A percentile compares a stretch with the other conserved stretches of the same genome.
These are phyloP conservation scores for Pyrgilauda ruficollis DNA, from an alignment of 2,113 vertebrate genomes.

Conservation along the genomic window DNA sequence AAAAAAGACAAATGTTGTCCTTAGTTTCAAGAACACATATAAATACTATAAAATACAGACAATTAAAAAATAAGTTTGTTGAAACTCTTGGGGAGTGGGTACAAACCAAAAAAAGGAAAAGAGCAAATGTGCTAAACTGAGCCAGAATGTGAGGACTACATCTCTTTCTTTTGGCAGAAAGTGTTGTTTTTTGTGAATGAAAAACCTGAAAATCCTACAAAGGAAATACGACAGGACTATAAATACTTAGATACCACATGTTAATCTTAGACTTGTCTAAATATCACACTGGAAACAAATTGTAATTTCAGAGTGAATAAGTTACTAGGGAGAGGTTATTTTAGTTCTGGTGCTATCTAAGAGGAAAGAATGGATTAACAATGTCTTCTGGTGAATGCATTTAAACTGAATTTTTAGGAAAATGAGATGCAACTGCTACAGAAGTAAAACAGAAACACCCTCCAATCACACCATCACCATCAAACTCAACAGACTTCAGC, in stretches of 20 bases:
- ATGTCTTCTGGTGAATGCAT: neutral
- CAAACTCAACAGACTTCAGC: neutral
- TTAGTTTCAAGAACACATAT: neutral
- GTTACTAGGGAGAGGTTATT: neutral
- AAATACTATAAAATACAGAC: neutral
- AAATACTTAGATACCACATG: accelerated
- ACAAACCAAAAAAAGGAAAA: neutral
- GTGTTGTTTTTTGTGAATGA: neutral
- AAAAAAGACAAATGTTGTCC: neutral
- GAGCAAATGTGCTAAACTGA: neutral
- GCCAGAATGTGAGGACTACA: neutral
- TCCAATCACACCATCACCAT: neutral
- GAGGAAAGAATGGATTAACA: neutral
- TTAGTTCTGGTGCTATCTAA: neutral
- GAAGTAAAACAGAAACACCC: neutral
- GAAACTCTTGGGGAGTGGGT: neutral
- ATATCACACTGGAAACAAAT: neutral
- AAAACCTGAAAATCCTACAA: neutral
- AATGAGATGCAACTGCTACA: neutral
- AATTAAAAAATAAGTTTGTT: accelerated
- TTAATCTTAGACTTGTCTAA: neutral
- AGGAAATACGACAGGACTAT: neutral
- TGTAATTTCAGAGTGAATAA: neutral
- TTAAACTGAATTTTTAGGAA: neutral
- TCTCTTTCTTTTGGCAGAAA: neutral